A percentile compares a stretch with the other conserved stretches of the same genome.
Conservation (phyloP, 1,140 invertebrate genomes). For the Popillia japonica region DNA sequence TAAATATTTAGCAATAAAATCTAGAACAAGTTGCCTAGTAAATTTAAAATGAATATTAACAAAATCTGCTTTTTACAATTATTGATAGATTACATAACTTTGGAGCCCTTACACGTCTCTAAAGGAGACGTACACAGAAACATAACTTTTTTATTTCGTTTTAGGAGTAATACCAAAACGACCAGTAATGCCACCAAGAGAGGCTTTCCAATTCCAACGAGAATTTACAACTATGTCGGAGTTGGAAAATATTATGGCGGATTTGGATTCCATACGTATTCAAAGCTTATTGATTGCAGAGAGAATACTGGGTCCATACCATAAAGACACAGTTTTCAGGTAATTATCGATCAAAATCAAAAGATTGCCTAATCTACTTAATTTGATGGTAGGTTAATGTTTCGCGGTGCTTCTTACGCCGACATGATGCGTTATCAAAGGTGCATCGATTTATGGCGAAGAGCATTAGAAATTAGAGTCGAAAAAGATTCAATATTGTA, state of each 20-base stretch:
- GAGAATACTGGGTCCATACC: conserved; percentile 78
- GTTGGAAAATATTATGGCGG: conserved; percentile 73
- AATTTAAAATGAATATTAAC: too few species aligned
- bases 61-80: too few species aligned
- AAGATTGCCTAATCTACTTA: neutral
- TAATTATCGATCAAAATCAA: conserved; percentile 39
- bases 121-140: too few species aligned
- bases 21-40: too few species aligned
- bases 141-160: conserved; percentile 25
- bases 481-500: conserved; percentile 73
- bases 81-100: too few species aligned
- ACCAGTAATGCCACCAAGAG: conserved; percentile 65
- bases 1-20: too few species aligned
- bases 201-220: conserved; percentile 69
- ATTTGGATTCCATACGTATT: conserved; percentile 82
- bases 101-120: too few species aligned
- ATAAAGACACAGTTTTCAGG: conserved; percentile 88
- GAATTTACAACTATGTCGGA: conserved; percentile 79
- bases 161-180: conserved; percentile 64
- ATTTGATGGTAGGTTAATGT: conserved; percentile 55
- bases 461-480: conserved; percentile 80
- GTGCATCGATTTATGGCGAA: conserved; percentile 86
- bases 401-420: conserved; percentile 84
- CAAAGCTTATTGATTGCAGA: conserved; percentile 86
- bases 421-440: conserved; percentile 84